Evolutionary conservation across 1,140 invertebrate genomes (phyloP), one percentile per base, ranked within the genome.

Genomic region (Idris sp.): DNA sequence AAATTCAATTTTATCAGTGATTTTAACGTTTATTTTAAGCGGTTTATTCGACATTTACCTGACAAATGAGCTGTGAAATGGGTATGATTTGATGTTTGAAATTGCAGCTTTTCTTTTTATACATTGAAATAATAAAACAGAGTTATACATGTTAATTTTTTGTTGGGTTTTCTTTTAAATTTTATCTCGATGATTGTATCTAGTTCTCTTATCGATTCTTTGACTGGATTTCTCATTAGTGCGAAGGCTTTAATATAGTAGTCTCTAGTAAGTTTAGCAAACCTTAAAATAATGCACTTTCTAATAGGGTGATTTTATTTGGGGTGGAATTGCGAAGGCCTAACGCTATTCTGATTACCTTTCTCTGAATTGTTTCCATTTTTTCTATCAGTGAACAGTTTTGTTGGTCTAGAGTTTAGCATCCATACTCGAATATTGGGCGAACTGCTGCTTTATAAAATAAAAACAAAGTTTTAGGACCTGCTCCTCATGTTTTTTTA

Each of bases 401-500:
- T 5, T 1, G 1, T 35, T 1, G 1, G 16, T 49, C 46, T 7
- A 49, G 4, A 18, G 25, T 35, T 33, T 33, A 31, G 5, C 30
- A 49, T 2, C 13, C 13, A 38, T 51, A 51, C 25, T 51, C 48
- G 5, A 38, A 6, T 2, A 51, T 36, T 1, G 15, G 8, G 8
- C 48, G 19, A 1, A 51, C 16, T 7, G 54, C 54, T 16, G 15
- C 4, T 10, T 0, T 61, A 7, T 46, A 61, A 22, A 61, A 61
- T 1, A 6, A 18, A 0, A 19, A 0, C 31, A 48, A 28, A 1
- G 7, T 28, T 28, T 48, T 51, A 2, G 54, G 56, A 0, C 43
- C 13, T 30, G 56, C 22, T 0, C 56, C 56, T 44, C 56, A 61
- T 4, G 31, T 16, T 31, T 46, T 61, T 41, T 31, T 49, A 0